Percentiles rank a stretch among this genome's conserved stretches.
These are phyloP conservation scores for Podarcis raffonei DNA, from an alignment of 2,113 vertebrate genomes.

Conservation along the genomic window DNA sequence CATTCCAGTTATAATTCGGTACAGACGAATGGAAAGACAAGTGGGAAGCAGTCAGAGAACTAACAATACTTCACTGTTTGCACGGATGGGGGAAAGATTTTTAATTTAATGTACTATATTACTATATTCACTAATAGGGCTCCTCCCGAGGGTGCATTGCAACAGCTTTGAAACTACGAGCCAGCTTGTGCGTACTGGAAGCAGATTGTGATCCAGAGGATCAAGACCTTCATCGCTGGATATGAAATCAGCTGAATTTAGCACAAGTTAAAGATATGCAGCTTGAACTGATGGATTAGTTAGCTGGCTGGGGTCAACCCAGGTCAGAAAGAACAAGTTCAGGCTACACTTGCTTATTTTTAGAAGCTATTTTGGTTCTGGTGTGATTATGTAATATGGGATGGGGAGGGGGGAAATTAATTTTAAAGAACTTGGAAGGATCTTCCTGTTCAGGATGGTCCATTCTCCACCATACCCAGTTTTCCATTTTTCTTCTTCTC, in stretches of 20 bases:
- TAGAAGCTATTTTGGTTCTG: not conserved
- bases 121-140: conserved; percentile 34
- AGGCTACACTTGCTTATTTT: not conserved
- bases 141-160: conserved; percentile 11
- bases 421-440: not conserved
- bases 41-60: conserved; percentile 32
- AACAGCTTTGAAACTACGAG: not conserved
- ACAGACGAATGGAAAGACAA: conserved; percentile 33
- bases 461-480: not conserved
- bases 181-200: not conserved
- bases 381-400: not conserved
- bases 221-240: not conserved
- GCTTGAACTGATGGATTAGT: not conserved
- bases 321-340: not conserved
- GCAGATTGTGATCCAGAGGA: not conserved
- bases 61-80: conserved; percentile 27
- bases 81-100: conserved; percentile 36
- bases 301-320: not conserved
- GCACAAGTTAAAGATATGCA: not conserved
- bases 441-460: not conserved
- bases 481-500: not conserved
- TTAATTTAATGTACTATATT: conserved; percentile 14
- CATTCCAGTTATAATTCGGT: conserved; percentile 46
- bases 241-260: not conserved
- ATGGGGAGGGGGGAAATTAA: not conserved